Base-by-base conservation (phyloP, 2,888 invertebrate species). In the Chesias legatella region DNA sequence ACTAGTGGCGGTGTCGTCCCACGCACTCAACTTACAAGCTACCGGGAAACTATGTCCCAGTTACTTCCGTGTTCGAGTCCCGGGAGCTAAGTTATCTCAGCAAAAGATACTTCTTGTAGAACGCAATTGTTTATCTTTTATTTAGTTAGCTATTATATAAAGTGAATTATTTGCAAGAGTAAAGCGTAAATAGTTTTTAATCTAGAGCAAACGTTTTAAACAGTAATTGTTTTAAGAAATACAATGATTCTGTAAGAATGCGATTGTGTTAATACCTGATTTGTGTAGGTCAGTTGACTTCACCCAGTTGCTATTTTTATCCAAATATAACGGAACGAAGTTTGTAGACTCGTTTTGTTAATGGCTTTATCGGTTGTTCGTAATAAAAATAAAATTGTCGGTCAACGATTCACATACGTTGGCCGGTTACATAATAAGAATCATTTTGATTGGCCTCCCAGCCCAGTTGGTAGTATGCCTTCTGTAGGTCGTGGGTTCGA, bases 11-110 rank as follows among this genome's bases (percentile, higher is more conserved):
- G 65, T 69, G 56, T 47, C 77, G 57, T 63, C 84, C 84, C 79
- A 83, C 82, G 80, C 82, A 64, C 59, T 37, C 40, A 35, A 48
- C 45, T 56, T 66, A 77, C 81, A 79, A 63, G 78, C 71, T 68
- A 59, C 70, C 53, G 66, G 62, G 56, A 58, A 54, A 57, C 58
- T 62, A 51, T 57, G 56, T 33, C 51, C 47, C 51, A 60, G 58
- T 55, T 56, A 68, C 67, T 77, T 75, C 76, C 74, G 73, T 56
- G 63, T 70, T 33, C 21, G 5, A 5, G 3, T 17, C 13, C 13
- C 13, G 3, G n/a, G n/a, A 17, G 3, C 13, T 17, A 17, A 17
- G 3, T 5, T 17, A 17, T 17, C 13, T 17, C 13, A 17, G 5
- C 13, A 17, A 17, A 17, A 17, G 13, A 24, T 27, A 34, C 22